Percentiles rank a stretch among this genome's conserved stretches.
These are phyloP conservation scores for Palloptera scutellata DNA, from an alignment of 2,888 invertebrate species.

Conservation along the genomic window DNA sequence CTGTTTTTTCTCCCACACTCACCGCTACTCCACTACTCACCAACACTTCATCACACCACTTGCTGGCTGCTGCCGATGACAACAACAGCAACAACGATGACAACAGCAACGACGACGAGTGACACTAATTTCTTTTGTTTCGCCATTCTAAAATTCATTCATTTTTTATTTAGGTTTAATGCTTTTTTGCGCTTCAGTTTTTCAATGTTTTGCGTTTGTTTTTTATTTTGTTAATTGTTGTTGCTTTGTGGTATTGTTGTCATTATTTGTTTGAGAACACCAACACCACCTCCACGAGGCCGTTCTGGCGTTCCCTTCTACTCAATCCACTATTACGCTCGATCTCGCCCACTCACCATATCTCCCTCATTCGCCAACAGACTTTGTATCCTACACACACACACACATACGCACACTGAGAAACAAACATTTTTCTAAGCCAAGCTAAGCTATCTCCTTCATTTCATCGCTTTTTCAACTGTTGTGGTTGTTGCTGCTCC, in stretches of 20 bases:
- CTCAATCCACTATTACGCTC: too few species aligned
- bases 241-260: conserved; percentile 13
- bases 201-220: neutral
- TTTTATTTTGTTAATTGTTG: neutral
- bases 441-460: too few species aligned
- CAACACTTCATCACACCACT: neutral
- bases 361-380: neutral
- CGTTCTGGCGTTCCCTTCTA: too few species aligned
- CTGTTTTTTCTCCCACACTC: too few species aligned
- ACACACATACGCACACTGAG: neutral
- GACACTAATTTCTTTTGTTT: conserved; percentile 14
- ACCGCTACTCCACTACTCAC: too few species aligned
- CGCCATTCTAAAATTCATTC: neutral
- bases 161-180: neutral
- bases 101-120: neutral
- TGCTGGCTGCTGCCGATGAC: too few species aligned
- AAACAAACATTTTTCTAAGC: neutral
- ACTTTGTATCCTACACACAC: neutral
- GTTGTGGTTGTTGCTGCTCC: too few species aligned
- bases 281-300: too few species aligned
- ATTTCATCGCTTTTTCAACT: too few species aligned
- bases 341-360: too few species aligned
- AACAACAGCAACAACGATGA: neutral
- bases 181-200: too few species aligned
- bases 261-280: conserved; percentile 5